Evolutionary conservation across 2,797 vertebrate species (phyloP), one percentile per base, ranked within the genome.

Genomic region (Pseudomugil tenellus): DNA sequence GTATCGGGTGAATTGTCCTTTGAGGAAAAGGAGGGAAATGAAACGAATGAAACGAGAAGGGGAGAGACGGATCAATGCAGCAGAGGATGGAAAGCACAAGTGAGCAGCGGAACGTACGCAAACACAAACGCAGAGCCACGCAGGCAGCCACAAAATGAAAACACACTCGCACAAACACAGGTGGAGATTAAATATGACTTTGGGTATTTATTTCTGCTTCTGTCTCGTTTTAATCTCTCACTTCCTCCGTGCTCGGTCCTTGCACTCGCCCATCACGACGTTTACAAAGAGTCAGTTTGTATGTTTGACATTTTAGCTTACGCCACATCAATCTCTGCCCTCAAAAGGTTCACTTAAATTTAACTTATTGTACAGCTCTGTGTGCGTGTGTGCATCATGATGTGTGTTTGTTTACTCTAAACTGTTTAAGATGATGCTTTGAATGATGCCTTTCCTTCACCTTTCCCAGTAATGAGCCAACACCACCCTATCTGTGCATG

Each of bases 161-260:
- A 60, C 4, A 54, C 35, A 59, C 51, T 60, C 46, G 71, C 65
- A 59, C n/a, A 58, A 49, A 58, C 59, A 73, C 53, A 73, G 65
- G 91, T 92, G 93, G 72, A 82, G 83, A 90, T 94, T 46, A 82
- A 78, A 82, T 94, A 94, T 90, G 90, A 93, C 92, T 93, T 91
- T 57, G 67, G 43, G 58, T 21, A 63, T 82, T 82, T 76, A 62
- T 71, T 75, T 60, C 74, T 56, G 16, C 57, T 77, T 82, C 75
- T 72, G 62, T 74, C n/a, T 66, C 48, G 14, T 65, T 84, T 74
- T 70, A 77, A 71, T 81, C 67, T 55, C 17, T 71, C 4, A 17
- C 65, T 58, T 74, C 52, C 63, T 63, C 56, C 6, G 35, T 55
- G 13, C 39, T 34, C 39, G 28, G 56, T 79, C 32, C 43, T 62